phyloP scores from a whole-genome alignment of 2,113 vertebrate species.

The Laticauda colubrina region DNA sequence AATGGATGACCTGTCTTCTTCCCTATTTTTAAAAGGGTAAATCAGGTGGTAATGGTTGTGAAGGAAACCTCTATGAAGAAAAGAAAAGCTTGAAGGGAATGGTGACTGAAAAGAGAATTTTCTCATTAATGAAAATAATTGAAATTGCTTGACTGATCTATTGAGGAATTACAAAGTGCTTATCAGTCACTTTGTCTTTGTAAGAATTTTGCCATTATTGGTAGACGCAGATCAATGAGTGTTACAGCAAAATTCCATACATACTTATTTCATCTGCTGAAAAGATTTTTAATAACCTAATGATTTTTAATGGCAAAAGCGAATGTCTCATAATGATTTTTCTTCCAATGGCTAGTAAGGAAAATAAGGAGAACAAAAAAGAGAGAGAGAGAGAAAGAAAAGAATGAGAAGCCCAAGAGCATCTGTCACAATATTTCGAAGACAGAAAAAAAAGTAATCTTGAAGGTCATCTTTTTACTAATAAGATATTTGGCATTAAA shows the following conservation, averaged over 20 bases:
- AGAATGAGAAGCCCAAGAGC: neutral
- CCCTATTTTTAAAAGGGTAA: neutral
- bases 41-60: neutral
- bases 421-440: neutral
- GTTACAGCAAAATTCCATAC: slow-evolving; percentile 2
- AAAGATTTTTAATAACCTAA: slow-evolving; percentile 18
- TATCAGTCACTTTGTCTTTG: slow-evolving; percentile 20
- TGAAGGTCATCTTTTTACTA: neutral
- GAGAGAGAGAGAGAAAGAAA: neutral
- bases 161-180: slow-evolving; percentile 35
- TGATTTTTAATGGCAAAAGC: slow-evolving; percentile 13
- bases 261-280: neutral
- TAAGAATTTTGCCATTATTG: slow-evolving; percentile 14
- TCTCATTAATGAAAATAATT: slow-evolving; percentile 39
- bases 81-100: neutral
- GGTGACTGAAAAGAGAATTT: slow-evolving; percentile 5
- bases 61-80: neutral
- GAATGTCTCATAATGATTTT: neutral
- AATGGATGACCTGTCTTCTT: neutral
- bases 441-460: neutral
- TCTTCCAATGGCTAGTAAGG: neutral
- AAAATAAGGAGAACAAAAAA: neutral
- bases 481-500: neutral
- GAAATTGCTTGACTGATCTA: slow-evolving; percentile 37
- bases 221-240: slow-evolving; percentile 25